Percentiles rank a stretch among this genome's conserved stretches.
phyloP scores from a whole-genome alignment of 2,888 invertebrate species.

The Camponotus fellah region DNA sequence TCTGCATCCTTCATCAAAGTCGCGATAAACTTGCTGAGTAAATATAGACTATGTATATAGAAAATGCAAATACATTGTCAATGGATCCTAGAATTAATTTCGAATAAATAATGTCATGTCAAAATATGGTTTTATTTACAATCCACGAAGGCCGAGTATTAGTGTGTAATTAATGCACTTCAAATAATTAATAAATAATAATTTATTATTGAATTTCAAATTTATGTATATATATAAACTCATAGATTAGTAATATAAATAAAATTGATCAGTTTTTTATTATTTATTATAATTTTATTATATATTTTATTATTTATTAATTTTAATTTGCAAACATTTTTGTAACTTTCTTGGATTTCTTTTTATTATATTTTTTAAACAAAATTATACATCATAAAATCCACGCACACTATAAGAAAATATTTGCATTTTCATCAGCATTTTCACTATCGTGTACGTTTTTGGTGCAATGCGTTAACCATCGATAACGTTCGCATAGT shows the following conservation, averaged over 20 bases:
- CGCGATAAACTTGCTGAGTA: background rate
- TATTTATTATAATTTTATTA: background rate
- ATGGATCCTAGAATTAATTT: background rate
- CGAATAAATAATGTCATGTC: background rate
- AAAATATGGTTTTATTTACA: background rate
- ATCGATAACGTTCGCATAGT: slow-evolving; percentile 18
- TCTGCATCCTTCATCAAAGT: background rate
- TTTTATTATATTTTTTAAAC: background rate
- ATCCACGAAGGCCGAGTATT: background rate
- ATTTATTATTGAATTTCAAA: background rate
- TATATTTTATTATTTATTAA: background rate
- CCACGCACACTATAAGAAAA: background rate
- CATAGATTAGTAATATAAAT: background rate
- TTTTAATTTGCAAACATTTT: background rate
- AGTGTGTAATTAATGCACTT: background rate
- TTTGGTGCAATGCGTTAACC: slow-evolving; percentile 12
- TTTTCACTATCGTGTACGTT: background rate
- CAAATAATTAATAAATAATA: slow-evolving; percentile 2
- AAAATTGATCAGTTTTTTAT: background rate
- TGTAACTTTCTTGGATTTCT: background rate
- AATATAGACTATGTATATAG: background rate
- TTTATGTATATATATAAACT: background rate
- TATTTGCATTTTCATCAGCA: background rate
- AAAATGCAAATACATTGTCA: background rate
- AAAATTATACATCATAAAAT: background rate